Conservation (phyloP, 2,113 vertebrate species). For the Bagarius yarrelli region DNA sequence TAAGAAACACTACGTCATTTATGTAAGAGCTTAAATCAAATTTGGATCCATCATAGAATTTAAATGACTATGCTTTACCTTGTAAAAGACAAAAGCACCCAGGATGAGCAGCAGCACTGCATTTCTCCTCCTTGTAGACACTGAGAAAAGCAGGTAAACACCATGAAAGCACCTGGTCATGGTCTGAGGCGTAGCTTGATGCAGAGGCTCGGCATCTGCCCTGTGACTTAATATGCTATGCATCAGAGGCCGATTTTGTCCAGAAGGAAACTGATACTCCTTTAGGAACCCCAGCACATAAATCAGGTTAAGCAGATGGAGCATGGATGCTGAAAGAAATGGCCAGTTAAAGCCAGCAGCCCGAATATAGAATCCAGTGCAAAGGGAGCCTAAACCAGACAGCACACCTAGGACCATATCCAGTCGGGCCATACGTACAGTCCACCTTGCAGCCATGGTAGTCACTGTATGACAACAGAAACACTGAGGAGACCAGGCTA, state of each 20-base stretch:
- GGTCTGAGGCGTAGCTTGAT: neutral
- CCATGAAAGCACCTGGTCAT: slow-evolving; percentile 69
- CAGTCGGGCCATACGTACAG: slow-evolving; percentile 72
- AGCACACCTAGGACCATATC: slow-evolving; percentile 77
- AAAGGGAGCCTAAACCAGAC: slow-evolving; percentile 74
- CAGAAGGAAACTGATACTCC: slow-evolving; percentile 57
- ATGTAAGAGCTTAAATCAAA: neutral
- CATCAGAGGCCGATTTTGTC: neutral
- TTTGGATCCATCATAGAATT: neutral
- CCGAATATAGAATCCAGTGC: slow-evolving; percentile 77
- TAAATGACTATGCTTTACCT: slow-evolving; percentile 34
- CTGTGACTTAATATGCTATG: neutral
- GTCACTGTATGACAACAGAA: slow-evolving; percentile 78
- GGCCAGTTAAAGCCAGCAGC: slow-evolving; percentile 76
- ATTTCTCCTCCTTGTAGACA: slow-evolving; percentile 61
- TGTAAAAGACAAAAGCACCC: slow-evolving; percentile 70
- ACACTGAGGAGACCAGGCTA: slow-evolving; percentile 72
- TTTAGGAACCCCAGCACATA: slow-evolving; percentile 74
- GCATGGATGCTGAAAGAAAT: slow-evolving; percentile 63
- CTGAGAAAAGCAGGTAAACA: slow-evolving; percentile 75
- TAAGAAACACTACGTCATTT: neutral
- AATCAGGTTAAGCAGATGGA: slow-evolving; percentile 69
- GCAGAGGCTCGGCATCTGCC: neutral
- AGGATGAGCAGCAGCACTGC: slow-evolving; percentile 70
- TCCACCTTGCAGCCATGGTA: slow-evolving; percentile 74